These are phyloP conservation scores for Xylota sylvarum DNA, from an alignment of 2,888 invertebrate genomes.

Conservation along the genomic window DNA sequence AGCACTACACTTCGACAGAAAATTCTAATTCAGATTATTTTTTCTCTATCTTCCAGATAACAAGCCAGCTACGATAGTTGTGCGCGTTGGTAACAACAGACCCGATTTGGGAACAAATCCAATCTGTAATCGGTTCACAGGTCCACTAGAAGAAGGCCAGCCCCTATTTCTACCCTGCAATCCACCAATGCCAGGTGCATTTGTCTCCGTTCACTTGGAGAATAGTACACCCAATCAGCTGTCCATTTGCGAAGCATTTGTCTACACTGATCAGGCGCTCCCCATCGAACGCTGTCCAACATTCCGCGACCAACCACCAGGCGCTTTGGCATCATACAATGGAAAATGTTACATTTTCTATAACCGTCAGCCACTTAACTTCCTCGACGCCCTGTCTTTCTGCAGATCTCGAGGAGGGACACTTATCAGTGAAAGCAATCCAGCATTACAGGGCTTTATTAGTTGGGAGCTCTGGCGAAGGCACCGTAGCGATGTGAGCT, in stretches of 20 bases:
- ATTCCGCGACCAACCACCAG: conserved; percentile 96
- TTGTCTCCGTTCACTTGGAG: conserved; percentile 96
- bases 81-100: conserved; percentile 96
- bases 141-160: conserved; percentile 94
- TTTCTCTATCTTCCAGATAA: conserved; percentile 86
- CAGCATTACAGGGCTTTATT: conserved; percentile 96
- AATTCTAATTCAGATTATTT: no score
- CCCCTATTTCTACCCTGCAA: conserved; percentile 96
- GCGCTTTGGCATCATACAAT: conserved; percentile 96
- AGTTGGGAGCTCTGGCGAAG: conserved; percentile 97
- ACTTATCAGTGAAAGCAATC: conserved; percentile 96
- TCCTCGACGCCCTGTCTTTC: conserved; percentile 92
- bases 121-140: conserved; percentile 95
- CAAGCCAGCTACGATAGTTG: conserved; percentile 93
- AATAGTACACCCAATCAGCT: conserved; percentile 90
- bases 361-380: conserved; percentile 92
- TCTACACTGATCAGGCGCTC: conserved; percentile 95
- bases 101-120: conserved; percentile 96
- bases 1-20: no score
- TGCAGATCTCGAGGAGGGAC: conserved; percentile 93
- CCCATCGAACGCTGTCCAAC: conserved; percentile 97
- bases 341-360: conserved; percentile 98
- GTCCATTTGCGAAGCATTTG: conserved; percentile 96
- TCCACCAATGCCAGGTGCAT: conserved; percentile 97
- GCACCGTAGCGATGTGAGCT: conserved; percentile 95